These are phyloP conservation scores for Volucella inanis DNA, from an alignment of 2,888 invertebrate species.

Conservation along the genomic window DNA sequence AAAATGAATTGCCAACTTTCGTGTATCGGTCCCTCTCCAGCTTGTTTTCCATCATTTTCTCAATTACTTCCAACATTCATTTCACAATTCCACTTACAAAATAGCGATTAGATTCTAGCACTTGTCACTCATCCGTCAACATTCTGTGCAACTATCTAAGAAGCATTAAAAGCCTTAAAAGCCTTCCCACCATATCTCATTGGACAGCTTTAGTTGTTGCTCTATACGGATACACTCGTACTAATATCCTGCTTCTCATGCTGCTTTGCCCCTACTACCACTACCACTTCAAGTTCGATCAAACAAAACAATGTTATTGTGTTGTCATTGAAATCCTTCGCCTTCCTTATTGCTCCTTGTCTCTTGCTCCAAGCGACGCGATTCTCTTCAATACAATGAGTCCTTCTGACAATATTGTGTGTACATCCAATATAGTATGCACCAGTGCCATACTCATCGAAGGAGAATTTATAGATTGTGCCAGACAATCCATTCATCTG, in stretches of 20 bases:
- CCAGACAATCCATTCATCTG: conserved; percentile 58
- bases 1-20: conserved; percentile 25
- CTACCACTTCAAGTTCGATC: conserved; percentile 39
- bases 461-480: conserved; percentile 52
- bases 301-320: conserved; percentile 31
- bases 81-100: conserved; percentile 44
- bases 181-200: conserved; percentile 61
- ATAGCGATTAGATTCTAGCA: conserved; percentile 52
- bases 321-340: conserved; percentile 46
- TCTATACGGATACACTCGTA: not conserved
- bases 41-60: not conserved
- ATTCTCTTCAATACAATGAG: not conserved
- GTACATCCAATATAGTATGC: conserved; percentile 36
- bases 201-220: conserved; percentile 39
- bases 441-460: not conserved
- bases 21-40: not conserved
- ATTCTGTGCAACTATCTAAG: conserved; percentile 31
- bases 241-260: too few species aligned
- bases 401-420: not conserved
- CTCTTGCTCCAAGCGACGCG: not conserved
- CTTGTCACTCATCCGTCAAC: conserved; percentile 68
- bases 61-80: conserved; percentile 59
- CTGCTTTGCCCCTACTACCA: not conserved
- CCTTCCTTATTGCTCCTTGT: not conserved
- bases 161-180: conserved; percentile 67